Base-by-base conservation (phyloP, 2,888 invertebrate species). In the Chloroclysta siterata region DNA sequence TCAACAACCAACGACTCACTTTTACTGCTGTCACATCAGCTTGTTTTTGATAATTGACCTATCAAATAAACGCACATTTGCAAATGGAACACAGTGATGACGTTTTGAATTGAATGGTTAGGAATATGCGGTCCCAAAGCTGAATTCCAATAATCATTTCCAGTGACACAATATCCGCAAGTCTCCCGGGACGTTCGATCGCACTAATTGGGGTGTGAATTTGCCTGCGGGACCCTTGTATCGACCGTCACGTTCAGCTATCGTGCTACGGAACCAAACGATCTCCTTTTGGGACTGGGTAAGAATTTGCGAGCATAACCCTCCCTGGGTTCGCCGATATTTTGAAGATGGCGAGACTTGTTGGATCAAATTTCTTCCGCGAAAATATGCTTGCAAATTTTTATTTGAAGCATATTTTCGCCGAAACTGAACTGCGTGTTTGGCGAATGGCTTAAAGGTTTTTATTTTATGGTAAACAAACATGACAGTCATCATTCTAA, bases 171-270 rank as follows among this genome's bases (percentile, higher is more conserved):
- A 47, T 46, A 61, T 56, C 39, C 46, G 46, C 36, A 47, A 47
- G 33, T 58, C 58, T 42, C 53, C n/a, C 13, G 47, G 56, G 65
- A 59, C 57, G 42, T 61, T 68, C 68, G 63, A 65, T 68, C 65
- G 59, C 59, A 57, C 65, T 71, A 72, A 72, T 72, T 71, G 66
- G 70, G 67, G 72, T 72, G 69, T 66, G 69, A 71, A 71, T 65
- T 68, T 63, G 70, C 65, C 69, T 61, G 63, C 65, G 63, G 68
- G 70, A 68, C 68, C 66, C 66, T 65, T 51, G 61, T 64, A 72
- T 70, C 69, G 72, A 68, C 62, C 69, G 60, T 53, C 65, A 61
- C 65, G 67, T 65, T 51, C 58, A 60, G 62, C 57, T 63, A 66
- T 70, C 68, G 56, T 59, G 63, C 64, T 59, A 65, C 68, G 54